Percentiles rank a stretch among this genome's conserved stretches.
Evolutionary conservation across 2,113 vertebrate species (phyloP).

Genomic region (Peucedramus taeniatus): DNA sequence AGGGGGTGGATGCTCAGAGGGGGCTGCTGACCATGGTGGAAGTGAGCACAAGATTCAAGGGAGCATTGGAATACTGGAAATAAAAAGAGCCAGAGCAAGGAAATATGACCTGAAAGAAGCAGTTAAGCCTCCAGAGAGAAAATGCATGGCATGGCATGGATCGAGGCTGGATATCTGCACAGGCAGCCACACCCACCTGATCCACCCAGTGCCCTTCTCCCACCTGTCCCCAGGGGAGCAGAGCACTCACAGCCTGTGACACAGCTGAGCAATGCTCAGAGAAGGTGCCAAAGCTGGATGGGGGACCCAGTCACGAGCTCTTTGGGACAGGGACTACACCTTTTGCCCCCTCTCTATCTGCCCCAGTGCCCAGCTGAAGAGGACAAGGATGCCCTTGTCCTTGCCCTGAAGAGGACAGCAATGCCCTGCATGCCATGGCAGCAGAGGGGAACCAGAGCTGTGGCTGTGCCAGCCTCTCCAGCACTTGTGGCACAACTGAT

Average conservation of each 20-base stretch:
- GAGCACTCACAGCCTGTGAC: neutral
- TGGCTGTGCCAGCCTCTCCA: neutral
- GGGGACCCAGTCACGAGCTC: neutral
- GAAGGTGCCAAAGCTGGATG: neutral
- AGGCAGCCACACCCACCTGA: neutral
- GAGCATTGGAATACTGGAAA: neutral
- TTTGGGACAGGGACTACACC: neutral
- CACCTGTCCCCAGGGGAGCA: neutral
- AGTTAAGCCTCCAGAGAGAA: neutral
- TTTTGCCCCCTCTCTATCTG: neutral
- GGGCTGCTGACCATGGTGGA: neutral
- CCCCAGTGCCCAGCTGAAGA: neutral
- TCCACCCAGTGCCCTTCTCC: neutral
- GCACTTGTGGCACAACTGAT: neutral
- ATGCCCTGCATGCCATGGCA: accelerated
- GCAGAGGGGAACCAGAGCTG: neutral
- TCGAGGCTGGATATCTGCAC: accelerated
- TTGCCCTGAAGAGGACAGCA: too few species aligned
- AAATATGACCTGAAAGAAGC: neutral
- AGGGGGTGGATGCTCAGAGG: neutral
- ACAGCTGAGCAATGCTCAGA: neutral
- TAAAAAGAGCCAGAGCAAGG: neutral
- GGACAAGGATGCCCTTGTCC: too few species aligned
- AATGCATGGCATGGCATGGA: accelerated
- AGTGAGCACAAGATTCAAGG: neutral